Conservation (phyloP, 2,797 vertebrate species). For the Pagetopsis macropterus region DNA sequence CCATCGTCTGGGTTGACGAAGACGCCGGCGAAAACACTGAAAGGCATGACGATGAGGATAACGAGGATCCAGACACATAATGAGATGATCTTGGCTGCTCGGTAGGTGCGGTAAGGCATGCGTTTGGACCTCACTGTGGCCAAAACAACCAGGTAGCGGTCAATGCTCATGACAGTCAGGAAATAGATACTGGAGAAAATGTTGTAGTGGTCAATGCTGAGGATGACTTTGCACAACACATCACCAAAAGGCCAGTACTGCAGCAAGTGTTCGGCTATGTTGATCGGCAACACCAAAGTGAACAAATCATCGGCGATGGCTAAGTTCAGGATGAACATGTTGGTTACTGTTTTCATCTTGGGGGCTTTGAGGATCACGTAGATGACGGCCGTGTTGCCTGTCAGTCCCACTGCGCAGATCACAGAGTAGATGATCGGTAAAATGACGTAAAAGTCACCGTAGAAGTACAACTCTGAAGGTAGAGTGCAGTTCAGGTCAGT, state of each 20-base stretch:
- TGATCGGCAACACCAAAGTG: slow-evolving; percentile 87
- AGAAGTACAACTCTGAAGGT: slow-evolving; percentile 61
- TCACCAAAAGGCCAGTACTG: slow-evolving; percentile 90
- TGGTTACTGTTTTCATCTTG: slow-evolving; percentile 92
- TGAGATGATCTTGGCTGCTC: slow-evolving; percentile 85
- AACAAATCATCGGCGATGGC: slow-evolving; percentile 89
- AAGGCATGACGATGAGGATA: slow-evolving; percentile 87
- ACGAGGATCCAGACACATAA: slow-evolving; percentile 88
- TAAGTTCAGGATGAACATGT: slow-evolving; percentile 91
- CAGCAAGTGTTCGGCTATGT: slow-evolving; percentile 87
- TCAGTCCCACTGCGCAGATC: slow-evolving; percentile 88
- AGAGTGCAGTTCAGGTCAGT: slow-evolving; percentile 65
- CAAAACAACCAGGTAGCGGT: slow-evolving; percentile 88
- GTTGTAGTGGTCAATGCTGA: slow-evolving; percentile 90
- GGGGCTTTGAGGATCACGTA: slow-evolving; percentile 90
- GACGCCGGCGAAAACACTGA: slow-evolving; percentile 86
- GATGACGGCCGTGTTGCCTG: slow-evolving; percentile 88
- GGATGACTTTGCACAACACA: slow-evolving; percentile 87
- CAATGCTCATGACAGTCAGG: slow-evolving; percentile 89
- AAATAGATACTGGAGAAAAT: slow-evolving; percentile 93
- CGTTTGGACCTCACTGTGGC: slow-evolving; percentile 86
- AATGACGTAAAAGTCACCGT: slow-evolving; percentile 82
- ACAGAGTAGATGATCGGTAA: slow-evolving; percentile 87
- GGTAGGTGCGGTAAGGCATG: slow-evolving; percentile 85
- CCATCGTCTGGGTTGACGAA: slow-evolving; percentile 73